Percentiles rank a stretch among this genome's conserved stretches.
These are phyloP conservation scores for Oikopleura dioica DNA, from an alignment of 23 tunicate species.

Conservation along the genomic window DNA sequence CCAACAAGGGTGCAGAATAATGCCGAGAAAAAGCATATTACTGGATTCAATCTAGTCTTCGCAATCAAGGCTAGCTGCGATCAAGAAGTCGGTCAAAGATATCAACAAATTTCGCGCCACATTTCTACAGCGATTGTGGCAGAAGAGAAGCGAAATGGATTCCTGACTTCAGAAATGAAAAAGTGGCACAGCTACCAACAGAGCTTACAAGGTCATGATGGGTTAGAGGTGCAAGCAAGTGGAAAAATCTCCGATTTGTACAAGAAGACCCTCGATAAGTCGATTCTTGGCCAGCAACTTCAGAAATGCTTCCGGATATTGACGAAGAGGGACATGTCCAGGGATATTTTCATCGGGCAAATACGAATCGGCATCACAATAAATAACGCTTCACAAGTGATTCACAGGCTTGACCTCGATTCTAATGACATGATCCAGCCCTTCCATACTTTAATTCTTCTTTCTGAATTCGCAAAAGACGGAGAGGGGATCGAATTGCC, in stretches of 20 bases:
- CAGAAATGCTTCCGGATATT: not conserved
- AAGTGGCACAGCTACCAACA: not conserved
- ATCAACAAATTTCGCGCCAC: constrained; percentile 7
- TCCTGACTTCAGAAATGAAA: not conserved
- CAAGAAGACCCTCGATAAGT: not conserved
- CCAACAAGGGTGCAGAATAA: not conserved
- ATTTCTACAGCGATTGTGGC: constrained; percentile 6
- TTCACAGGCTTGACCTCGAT: not conserved
- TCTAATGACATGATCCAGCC: not conserved
- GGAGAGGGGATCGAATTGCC: not conserved
- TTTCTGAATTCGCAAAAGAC: not conserved
- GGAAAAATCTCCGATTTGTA: not conserved
- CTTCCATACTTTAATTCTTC: not conserved
- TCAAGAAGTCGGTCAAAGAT: not conserved
- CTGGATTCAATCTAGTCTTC: not conserved
- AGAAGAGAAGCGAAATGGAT: not conserved
- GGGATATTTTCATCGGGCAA: not conserved
- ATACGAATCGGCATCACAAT: not conserved
- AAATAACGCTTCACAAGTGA: not conserved
- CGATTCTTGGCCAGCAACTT: not conserved
- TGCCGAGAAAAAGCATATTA: not conserved
- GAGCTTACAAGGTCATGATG: not conserved
- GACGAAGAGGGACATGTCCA: not conserved
- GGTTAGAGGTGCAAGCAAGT: not conserved
- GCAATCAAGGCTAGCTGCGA: not conserved